Evolutionary conservation across 2,888 invertebrate genomes (phyloP), one percentile per base, ranked within the genome.

Genomic region (Chloroclystis v-ata): DNA sequence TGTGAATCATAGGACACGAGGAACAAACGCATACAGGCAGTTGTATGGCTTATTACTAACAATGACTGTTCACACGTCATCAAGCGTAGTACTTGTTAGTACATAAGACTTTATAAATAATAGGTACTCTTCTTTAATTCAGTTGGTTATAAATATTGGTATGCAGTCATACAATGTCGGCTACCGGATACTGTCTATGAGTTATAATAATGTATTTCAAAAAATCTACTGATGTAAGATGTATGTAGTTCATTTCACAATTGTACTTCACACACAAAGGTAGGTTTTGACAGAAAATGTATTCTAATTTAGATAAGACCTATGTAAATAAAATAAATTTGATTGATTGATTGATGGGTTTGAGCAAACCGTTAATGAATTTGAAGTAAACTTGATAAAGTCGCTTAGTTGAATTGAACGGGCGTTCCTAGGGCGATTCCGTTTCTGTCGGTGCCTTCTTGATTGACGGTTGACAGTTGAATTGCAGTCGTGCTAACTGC

Each of bases 1-100:
- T 60, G 60, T 61, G 75, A 76, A 61, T 78, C 73, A 78, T 54
- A 57, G 52, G 59, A 24, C 13, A 35, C 16, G 25, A 9, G 35
- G 14, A 39, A 42, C 54, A 29, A 40, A 40, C 20, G 20, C 30
- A 44, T 37, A 13, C 24, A 32, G 9, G 29, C 30, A 44, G 13
- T 33, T 42, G 16, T 38, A 37, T 44, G 26, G 37, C 33, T 42
- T 42, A 32, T 13, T 16, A 33, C 42, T 33, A 26, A 33, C 33
- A 11, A 43, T 35, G 28, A 43, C 25, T 37, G 43, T 25, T 39
- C 24, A 11, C 32, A 32, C 30, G 32, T 41, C 41, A 30, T 5
- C 20, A 20, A 20, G 20, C n/a, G n/a, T n/a, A n/a, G n/a, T n/a
- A n/a, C n/a, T n/a, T n/a, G n/a, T n/a, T n/a, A n/a, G n/a, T n/a